Evolutionary conservation across 2,888 invertebrate species (phyloP).

Genomic region (Ptilodon capucinus): DNA sequence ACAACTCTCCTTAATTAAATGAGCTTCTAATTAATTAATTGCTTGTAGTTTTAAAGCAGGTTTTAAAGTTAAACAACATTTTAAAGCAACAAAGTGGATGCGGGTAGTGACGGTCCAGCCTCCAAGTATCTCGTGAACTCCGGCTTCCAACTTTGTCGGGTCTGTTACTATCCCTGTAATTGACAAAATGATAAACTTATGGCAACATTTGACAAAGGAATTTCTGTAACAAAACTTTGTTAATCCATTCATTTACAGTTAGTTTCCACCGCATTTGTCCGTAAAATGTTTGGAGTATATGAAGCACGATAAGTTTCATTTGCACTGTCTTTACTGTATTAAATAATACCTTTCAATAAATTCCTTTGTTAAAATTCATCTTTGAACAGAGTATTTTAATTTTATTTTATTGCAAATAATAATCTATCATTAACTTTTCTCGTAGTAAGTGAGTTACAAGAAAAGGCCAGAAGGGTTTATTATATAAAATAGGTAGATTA

Average conservation of each 20-base stretch:
- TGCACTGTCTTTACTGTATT: too few species aligned
- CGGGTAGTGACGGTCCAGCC: slow-evolving; percentile 72
- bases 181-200: slow-evolving; percentile 45
- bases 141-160: slow-evolving; percentile 61
- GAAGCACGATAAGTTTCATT: not conserved
- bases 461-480: not conserved
- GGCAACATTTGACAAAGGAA: slow-evolving; percentile 55
- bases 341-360: slow-evolving; percentile 13
- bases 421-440: not conserved
- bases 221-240: slow-evolving; percentile 20
- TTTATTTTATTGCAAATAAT: not conserved
- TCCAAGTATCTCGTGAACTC: slow-evolving; percentile 75
- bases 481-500: not conserved
- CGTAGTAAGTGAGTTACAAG: not conserved
- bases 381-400: slow-evolving; percentile 2
- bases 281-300: not conserved
- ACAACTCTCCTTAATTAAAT: slow-evolving; percentile 61
- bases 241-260: slow-evolving; percentile 1
- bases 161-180: slow-evolving; percentile 58
- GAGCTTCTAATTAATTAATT: slow-evolving; percentile 56
- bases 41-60: slow-evolving; percentile 69
- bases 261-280: not conserved
- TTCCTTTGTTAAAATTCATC: slow-evolving; percentile 28
- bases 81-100: slow-evolving; percentile 67
- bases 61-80: slow-evolving; percentile 60